Base-by-base conservation (phyloP, 2,113 vertebrate genomes). In the Chauna torquata region DNA sequence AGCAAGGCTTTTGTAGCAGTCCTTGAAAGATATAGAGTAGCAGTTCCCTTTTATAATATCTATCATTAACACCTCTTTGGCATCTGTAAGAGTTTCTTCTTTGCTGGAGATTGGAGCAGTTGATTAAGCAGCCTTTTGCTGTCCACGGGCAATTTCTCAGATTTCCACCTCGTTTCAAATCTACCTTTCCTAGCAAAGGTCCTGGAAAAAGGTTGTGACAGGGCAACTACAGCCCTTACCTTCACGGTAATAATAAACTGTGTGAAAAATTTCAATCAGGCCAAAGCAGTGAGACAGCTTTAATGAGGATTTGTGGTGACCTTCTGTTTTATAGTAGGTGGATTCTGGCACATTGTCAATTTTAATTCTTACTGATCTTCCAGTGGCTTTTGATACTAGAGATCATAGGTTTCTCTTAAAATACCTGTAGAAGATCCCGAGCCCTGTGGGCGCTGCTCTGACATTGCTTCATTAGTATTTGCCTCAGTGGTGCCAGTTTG, bases 251-350 rank as follows among this genome's bases (percentile, higher is more conserved):
- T 96, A 97, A 97, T 97, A 92, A 96, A 95, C 82, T 97, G 94
- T 94, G 72, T 87, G 94, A 97, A 97, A 97, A 74, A 40, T 95
- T 98, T 98, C 97, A 87, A 66, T 98, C 97, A 82, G 95, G 92
- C 93, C 95, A 95, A 89, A 96, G 92, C 94, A 65, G 93, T 77
- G 82, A 92, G 93, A 93, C 91, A 95, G 92, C 94, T 98, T 98
- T 98, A 98, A 98, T 98, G 97, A 98, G 98, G 94, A 90, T 94
- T 97, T 96, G 94, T 92, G 86, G 92, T 97, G 97, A 97, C 97
- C 97, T 97, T 96, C 96, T 95, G 79, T 97, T 98, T 98, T 96
- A 97, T 96, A 97, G 97, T 87, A 96, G 96, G 95, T 91, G 87
- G 94, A 94, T 97, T 97, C 97, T 96, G 96, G 94, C 90, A 52